Conservation (phyloP, 2,888 invertebrate species). For the Aromia moschata region DNA sequence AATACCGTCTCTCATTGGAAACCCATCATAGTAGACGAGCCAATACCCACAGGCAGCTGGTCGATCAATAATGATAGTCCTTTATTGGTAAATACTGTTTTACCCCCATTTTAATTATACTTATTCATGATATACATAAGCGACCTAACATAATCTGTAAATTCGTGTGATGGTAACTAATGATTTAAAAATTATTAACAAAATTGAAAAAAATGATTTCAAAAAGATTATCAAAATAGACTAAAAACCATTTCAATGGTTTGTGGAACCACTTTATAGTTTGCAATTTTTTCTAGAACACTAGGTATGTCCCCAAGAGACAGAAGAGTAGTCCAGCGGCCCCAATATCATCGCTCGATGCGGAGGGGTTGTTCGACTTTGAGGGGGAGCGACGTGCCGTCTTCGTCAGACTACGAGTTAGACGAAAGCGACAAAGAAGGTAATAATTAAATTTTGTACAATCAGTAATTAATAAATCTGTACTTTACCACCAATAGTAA, state of each 20-base stretch:
- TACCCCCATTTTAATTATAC: too few relatives aligned
- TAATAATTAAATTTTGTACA: slow-evolving; percentile 50
- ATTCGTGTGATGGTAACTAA: too few relatives aligned
- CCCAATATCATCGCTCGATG: slow-evolving; percentile 61
- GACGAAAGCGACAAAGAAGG: slow-evolving; percentile 77
- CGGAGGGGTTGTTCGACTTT: slow-evolving; percentile 80
- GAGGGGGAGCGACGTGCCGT: slow-evolving; percentile 73
- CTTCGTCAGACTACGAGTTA: slow-evolving; percentile 71
- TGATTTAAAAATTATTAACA: too few relatives aligned
- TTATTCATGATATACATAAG: too few relatives aligned
- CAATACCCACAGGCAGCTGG: background rate
- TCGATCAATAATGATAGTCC: background rate
- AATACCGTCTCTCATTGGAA: slow-evolving; percentile 20
- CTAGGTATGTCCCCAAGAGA: slow-evolving; percentile 46
- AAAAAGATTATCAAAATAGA: too few relatives aligned
- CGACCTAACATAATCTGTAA: too few relatives aligned
- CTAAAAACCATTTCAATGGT: too few relatives aligned
- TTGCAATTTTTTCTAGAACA: slow-evolving; percentile 12
- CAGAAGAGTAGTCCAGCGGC: slow-evolving; percentile 47
- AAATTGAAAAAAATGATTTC: too few relatives aligned
- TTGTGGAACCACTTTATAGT: too few relatives aligned
- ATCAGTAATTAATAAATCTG: too few relatives aligned
- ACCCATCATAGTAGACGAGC: slow-evolving; percentile 19
- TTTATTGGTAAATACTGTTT: background rate
- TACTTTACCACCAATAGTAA: too few relatives aligned